Conservation (phyloP, 2,113 vertebrate genomes). For the Syngnathus typhle region DNA sequence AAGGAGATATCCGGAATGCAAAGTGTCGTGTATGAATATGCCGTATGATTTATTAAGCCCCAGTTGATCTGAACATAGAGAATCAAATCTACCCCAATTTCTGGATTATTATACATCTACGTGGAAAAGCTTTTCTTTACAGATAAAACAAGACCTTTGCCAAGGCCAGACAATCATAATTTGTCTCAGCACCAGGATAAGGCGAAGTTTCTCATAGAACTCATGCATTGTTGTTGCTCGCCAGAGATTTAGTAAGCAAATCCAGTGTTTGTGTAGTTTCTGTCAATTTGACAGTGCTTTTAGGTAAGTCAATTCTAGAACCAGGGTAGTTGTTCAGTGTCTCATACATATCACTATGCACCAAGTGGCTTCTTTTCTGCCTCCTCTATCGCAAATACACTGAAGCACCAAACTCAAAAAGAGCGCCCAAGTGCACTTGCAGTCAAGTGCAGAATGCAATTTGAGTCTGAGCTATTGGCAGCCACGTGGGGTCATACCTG, state of each 20-base stretch:
- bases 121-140: not conserved
- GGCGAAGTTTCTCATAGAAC: not conserved
- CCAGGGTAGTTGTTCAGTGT: not conserved
- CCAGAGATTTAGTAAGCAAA: not conserved
- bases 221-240: not conserved
- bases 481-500: constrained; percentile 68
- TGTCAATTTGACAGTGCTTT: constrained; percentile 7
- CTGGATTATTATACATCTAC: not conserved
- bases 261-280: constrained; percentile 5
- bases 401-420: constrained; percentile 24
- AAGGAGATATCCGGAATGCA: too few species aligned
- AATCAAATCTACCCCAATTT: not conserved
- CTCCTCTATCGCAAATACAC: constrained; percentile 9
- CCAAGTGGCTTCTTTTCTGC: constrained; percentile 3
- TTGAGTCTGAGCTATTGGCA: constrained; percentile 58
- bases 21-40: too few species aligned
- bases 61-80: too few species aligned
- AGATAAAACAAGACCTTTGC: not conserved
- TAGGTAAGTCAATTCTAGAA: constrained; percentile 2
- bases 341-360: not conserved
- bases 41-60: too few species aligned
- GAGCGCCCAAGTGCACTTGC: constrained; percentile 43
- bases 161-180: not conserved
- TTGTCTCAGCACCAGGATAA: not conserved
- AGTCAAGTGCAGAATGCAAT: constrained; percentile 74